Evolutionary conservation across 2,113 vertebrate genomes (phyloP).

Genomic region (Lichenostomus cassidix): DNA sequence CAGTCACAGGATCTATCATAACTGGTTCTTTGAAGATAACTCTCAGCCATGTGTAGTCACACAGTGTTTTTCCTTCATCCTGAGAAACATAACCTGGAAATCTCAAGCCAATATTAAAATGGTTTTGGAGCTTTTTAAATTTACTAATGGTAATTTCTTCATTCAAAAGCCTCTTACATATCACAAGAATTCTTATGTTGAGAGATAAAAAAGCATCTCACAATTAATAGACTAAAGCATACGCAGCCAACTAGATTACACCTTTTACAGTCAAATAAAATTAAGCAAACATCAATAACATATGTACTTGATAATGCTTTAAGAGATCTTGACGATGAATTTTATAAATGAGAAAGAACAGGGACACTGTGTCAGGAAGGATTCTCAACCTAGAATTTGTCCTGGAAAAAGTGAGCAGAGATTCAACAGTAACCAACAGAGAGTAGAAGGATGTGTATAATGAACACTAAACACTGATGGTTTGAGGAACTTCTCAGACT

Average conservation of each 20-base stretch:
- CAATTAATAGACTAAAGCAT: neutral
- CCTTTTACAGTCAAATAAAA: neutral
- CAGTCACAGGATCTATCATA: neutral
- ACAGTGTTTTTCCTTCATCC: neutral
- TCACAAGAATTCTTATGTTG: neutral
- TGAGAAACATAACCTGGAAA: neutral
- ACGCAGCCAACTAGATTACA: neutral
- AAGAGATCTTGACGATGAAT: neutral
- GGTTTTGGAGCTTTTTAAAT: neutral
- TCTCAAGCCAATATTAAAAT: neutral
- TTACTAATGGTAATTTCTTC: neutral
- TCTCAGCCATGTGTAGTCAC: neutral
- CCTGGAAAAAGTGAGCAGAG: neutral
- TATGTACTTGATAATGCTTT: neutral
- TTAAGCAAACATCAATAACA: neutral
- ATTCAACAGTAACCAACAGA: neutral
- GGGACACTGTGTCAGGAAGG: neutral
- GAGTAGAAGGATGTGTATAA: neutral
- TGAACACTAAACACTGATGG: neutral
- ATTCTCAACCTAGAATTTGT: neutral
- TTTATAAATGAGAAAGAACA: neutral
- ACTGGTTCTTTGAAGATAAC: slow-evolving; percentile 6
- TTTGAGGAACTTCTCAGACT: neutral
- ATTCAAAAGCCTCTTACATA: neutral
- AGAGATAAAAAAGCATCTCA: neutral